A percentile compares a stretch with the other conserved stretches of the same genome.
Evolutionary conservation across 2,113 vertebrate genomes (phyloP).

Genomic region (Rhinolophus ferrumequinum): DNA sequence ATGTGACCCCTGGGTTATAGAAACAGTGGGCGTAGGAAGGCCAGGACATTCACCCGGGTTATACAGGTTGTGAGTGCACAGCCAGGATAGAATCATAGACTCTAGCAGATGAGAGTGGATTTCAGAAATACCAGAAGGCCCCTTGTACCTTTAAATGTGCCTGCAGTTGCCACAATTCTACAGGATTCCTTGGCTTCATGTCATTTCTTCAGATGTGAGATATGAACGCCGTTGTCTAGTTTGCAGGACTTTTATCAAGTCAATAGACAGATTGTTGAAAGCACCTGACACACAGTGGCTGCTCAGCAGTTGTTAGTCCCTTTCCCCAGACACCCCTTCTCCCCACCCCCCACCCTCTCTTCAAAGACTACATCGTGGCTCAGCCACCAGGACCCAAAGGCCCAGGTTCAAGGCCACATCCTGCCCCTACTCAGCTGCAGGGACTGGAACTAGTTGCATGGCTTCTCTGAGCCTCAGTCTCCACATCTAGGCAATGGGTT

Average conservation of each 20-base stretch:
- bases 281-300: not conserved
- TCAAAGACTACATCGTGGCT: not conserved
- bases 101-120: not conserved
- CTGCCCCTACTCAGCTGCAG: not conserved
- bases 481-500: not conserved
- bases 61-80: not conserved
- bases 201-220: not conserved
- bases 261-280: not conserved
- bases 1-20: not conserved
- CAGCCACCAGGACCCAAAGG: not conserved
- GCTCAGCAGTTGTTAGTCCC: not conserved
- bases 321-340: not conserved
- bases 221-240: not conserved
- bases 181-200: not conserved
- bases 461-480: not conserved
- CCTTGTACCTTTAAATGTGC: not conserved
- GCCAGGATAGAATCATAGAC: not conserved
- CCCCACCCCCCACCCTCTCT: not conserved
- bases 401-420: not conserved
- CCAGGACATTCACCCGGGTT: not conserved
- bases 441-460: not conserved
- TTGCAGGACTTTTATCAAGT: not conserved
- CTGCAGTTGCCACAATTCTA: not conserved
- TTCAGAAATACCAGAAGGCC: not conserved
- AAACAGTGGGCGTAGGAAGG: not conserved